Evolutionary conservation across 1,140 invertebrate species (phyloP).

Genomic region (Drosophila nasuta): DNA sequence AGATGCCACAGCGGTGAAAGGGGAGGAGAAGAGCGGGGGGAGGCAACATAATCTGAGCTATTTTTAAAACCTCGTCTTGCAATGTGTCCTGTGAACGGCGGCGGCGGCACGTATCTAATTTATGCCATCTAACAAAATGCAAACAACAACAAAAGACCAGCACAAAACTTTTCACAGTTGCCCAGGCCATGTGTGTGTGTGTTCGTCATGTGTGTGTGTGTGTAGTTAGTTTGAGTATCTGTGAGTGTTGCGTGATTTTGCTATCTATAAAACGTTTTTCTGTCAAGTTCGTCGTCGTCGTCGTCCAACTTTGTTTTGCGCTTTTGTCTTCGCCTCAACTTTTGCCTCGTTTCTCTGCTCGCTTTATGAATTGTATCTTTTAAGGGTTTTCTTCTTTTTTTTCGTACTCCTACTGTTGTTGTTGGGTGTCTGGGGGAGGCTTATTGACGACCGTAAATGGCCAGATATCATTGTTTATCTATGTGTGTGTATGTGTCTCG

Average conservation of each 20-base stretch:
- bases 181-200: slow-evolving; percentile 28
- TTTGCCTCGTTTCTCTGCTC: slow-evolving; percentile 29
- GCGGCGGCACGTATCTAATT: slow-evolving; percentile 78
- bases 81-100: slow-evolving; percentile 29
- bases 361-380: slow-evolving; percentile 81
- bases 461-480: slow-evolving; percentile 73
- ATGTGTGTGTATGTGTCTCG: slow-evolving; percentile 27
- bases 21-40: background rate
- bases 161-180: slow-evolving; percentile 65
- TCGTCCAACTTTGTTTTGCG: slow-evolving; percentile 32
- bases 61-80: slow-evolving; percentile 46
- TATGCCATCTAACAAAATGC: slow-evolving; percentile 80
- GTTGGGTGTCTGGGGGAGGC: slow-evolving; percentile 19
- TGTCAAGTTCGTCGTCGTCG: slow-evolving; percentile 52
- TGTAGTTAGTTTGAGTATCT: slow-evolving; percentile 45
- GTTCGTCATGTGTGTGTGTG: slow-evolving; percentile 27
- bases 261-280: slow-evolving; percentile 72
- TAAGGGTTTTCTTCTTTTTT: slow-evolving; percentile 41
- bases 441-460: slow-evolving; percentile 58
- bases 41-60: slow-evolving; percentile 44
- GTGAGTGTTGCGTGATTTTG: slow-evolving; percentile 70
- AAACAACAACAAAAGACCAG: slow-evolving; percentile 72
- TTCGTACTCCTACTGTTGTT: no score
- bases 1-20: background rate
- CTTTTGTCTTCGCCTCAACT: slow-evolving; percentile 17